Evolutionary conservation across 2,888 invertebrate species (phyloP).

Genomic region (Trachelus iudaicus): DNA sequence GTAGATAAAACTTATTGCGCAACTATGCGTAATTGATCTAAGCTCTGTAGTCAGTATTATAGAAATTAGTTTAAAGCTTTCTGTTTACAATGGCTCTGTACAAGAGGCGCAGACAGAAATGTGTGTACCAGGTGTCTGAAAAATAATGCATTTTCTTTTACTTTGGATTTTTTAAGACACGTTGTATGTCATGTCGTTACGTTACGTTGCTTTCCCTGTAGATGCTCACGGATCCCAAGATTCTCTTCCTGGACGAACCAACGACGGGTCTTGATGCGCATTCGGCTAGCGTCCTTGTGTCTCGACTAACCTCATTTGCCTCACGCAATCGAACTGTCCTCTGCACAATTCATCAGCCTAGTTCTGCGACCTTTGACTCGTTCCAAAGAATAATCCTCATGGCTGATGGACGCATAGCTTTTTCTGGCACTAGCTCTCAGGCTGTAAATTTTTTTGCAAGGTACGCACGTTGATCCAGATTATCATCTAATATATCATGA

Average conservation of each 20-base stretch:
- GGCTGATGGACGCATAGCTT: conserved; percentile 89
- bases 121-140: background rate
- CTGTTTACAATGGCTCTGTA: background rate
- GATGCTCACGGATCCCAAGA: conserved; percentile 88
- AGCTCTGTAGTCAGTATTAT: background rate
- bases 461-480: conserved; percentile 59
- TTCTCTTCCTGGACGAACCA: conserved; percentile 96
- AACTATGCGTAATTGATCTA: background rate
- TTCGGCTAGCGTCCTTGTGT: conserved; percentile 87
- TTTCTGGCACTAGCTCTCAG: conserved; percentile 77
- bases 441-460: conserved; percentile 78
- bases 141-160: background rate
- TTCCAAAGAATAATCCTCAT: conserved; percentile 84
- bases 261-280: conserved; percentile 94
- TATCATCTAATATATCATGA: background rate
- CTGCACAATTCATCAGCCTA: conserved; percentile 95
- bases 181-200: background rate
- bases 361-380: conserved; percentile 85
- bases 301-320: conserved; percentile 77
- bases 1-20: background rate
- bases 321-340: conserved; percentile 85
- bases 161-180: background rate
- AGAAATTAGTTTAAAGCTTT: background rate
- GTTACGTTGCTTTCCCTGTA: conserved; percentile 49
- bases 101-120: background rate